Percentiles rank a stretch among this genome's conserved stretches.
These are phyloP conservation scores for Uria lomvia DNA, from an alignment of 2,113 vertebrate genomes.

Conservation along the genomic window DNA sequence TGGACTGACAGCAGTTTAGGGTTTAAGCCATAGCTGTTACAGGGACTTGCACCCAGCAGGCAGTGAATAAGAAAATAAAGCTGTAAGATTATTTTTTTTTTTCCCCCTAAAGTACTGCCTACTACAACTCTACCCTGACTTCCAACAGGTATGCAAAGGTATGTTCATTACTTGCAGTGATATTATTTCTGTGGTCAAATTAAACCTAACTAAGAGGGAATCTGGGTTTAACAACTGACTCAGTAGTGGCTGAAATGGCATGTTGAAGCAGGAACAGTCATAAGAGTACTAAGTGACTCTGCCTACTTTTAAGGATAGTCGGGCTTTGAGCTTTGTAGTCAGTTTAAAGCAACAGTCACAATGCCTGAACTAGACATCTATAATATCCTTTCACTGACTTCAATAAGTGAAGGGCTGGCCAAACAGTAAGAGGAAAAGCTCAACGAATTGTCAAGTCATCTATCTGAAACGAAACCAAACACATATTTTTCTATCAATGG, in stretches of 20 bases:
- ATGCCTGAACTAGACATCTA: not conserved
- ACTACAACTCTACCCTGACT: not conserved
- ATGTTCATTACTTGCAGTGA: not conserved
- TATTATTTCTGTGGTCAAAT: not conserved
- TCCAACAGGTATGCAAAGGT: not conserved
- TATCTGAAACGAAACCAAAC: not conserved
- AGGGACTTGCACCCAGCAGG: not conserved
- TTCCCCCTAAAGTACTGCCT: not conserved
- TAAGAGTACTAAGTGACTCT: not conserved
- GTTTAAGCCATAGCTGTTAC: not conserved
- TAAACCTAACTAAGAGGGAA: not conserved
- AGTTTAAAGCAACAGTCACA: not conserved
- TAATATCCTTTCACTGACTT: not conserved
- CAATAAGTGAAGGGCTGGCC: not conserved
- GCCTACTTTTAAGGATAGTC: not conserved
- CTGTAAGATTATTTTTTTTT: accelerated
- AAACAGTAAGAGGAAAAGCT: not conserved
- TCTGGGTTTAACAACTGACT: not conserved
- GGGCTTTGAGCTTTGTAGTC: not conserved
- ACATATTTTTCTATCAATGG: not conserved
- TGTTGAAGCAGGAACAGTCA: not conserved
- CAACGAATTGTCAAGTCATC: not conserved
- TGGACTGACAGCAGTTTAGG: not conserved
- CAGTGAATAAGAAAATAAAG: not conserved
- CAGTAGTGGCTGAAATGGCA: not conserved